Percentiles rank a stretch among this genome's conserved stretches.
Conservation (phyloP, 2,888 invertebrate genomes). For the Trichopoda pennipes region DNA sequence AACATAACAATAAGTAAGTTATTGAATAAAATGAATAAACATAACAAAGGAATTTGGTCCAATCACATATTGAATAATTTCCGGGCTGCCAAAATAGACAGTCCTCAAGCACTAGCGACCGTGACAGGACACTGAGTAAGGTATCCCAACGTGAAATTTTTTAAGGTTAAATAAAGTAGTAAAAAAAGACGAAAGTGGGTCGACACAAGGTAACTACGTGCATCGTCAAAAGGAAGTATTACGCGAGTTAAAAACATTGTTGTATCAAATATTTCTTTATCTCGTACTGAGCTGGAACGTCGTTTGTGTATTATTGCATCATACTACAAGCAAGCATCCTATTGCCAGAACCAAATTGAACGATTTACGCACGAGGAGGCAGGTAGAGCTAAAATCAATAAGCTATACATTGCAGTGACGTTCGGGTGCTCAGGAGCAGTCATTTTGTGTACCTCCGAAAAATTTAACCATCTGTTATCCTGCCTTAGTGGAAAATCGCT, state of each 20-base stretch:
- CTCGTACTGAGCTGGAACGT: slow-evolving; percentile 39
- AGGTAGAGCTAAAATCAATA: slow-evolving; percentile 27
- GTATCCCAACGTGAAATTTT: too few species aligned
- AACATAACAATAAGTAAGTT: too few species aligned
- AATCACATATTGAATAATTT: too few species aligned
- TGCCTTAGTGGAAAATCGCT: slow-evolving; percentile 58
- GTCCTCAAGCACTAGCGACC: too few species aligned
- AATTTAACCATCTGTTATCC: slow-evolving; percentile 49
- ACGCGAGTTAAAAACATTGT: slow-evolving; percentile 27
- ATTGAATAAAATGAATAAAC: too few species aligned
- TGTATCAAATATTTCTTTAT: not conserved
- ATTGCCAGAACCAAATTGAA: slow-evolving; percentile 48
- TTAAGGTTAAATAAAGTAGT: too few species aligned
- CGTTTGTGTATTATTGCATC: slow-evolving; percentile 35
- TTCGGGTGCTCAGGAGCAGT: slow-evolving; percentile 34
- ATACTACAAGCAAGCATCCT: slow-evolving; percentile 40
- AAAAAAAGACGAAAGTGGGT: too few species aligned
- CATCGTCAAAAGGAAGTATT: slow-evolving; percentile 23
- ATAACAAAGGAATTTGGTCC: too few species aligned
- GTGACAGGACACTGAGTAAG: too few species aligned
- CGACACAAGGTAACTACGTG: not conserved
- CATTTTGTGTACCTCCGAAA: slow-evolving; percentile 36
- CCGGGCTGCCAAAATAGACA: too few species aligned
- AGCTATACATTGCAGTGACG: slow-evolving; percentile 31
- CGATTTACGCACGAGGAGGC: not conserved